These are phyloP conservation scores for Cossypha heuglini DNA, from an alignment of 2,797 vertebrate species.

Conservation along the genomic window DNA sequence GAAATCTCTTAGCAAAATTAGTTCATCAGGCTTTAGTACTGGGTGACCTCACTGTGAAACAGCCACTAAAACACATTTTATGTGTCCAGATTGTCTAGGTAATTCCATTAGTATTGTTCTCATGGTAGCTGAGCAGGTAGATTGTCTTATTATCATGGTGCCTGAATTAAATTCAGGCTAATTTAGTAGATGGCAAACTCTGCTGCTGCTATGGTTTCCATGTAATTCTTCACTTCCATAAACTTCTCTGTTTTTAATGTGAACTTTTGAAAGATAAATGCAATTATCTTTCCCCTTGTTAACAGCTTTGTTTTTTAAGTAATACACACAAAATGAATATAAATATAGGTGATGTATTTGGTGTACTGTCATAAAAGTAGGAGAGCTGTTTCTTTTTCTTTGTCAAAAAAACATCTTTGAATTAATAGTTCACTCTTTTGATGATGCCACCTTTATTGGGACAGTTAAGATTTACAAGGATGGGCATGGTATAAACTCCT, in stretches of 20 bases:
- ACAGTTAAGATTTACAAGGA: not conserved
- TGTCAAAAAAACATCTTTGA: not conserved
- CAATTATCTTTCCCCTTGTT: not conserved
- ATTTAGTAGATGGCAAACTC: slow-evolving; percentile 9
- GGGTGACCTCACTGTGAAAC: slow-evolving; percentile 5
- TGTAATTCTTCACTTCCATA: not conserved
- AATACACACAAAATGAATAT: not conserved
- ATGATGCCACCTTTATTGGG: not conserved
- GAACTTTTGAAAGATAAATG: not conserved
- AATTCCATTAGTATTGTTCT: slow-evolving; percentile 50
- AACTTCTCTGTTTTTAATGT: not conserved
- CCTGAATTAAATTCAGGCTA: slow-evolving; percentile 30
- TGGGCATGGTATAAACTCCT: not conserved
- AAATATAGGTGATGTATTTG: not conserved
- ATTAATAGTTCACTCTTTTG: not conserved
- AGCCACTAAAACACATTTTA: slow-evolving; percentile 2
- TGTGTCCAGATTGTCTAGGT: slow-evolving; percentile 29
- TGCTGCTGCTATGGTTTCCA: not conserved
- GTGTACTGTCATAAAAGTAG: not conserved
- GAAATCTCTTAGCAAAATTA: slow-evolving; percentile 22
- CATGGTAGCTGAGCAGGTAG: slow-evolving; percentile 38
- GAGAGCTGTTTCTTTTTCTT: not conserved
- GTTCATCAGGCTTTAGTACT: not conserved
- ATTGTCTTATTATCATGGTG: slow-evolving; percentile 33
- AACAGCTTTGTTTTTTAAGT: not conserved